Percentiles rank a stretch among this genome's conserved stretches.
phyloP scores from a whole-genome alignment of 2,888 invertebrate genomes.

The Rhingia campestris region DNA sequence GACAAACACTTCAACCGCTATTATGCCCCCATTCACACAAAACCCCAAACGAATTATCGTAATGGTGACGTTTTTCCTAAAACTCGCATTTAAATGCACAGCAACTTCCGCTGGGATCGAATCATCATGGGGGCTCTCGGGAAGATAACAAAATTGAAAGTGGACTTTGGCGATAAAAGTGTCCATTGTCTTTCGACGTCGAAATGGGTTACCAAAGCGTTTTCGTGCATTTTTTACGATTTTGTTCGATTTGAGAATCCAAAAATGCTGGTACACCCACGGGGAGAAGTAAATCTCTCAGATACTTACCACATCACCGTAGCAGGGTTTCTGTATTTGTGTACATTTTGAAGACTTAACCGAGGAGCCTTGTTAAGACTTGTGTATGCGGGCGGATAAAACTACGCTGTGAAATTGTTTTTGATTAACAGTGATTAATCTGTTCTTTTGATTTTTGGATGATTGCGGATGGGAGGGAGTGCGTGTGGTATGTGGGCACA shows the following conservation, averaged over 20 bases:
- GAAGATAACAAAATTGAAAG: conserved; percentile 48
- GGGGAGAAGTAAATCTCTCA: conserved; percentile 20
- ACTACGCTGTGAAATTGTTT: conserved; percentile 46
- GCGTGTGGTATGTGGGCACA: conserved; percentile 44
- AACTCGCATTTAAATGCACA: conserved; percentile 45
- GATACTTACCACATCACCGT: conserved; percentile 2
- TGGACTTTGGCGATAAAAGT: conserved; percentile 44
- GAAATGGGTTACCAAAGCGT: conserved; percentile 16
- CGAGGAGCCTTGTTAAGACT: conserved; percentile 38
- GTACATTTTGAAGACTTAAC: conserved; percentile 37
- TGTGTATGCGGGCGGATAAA: conserved; percentile 47
- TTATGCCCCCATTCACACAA: conserved; percentile 28
- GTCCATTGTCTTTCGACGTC: conserved; percentile 33
- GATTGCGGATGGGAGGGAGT: conserved; percentile 10
- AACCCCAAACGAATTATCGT: conserved; percentile 33
- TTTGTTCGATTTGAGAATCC: conserved; percentile 23
- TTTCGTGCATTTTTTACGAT: conserved; percentile 54
- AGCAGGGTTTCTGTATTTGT: conserved; percentile 14
- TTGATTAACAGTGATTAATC: conserved; percentile 61
- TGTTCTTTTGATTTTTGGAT: conserved; percentile 36
- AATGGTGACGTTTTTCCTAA: conserved; percentile 33
- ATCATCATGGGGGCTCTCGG: conserved; percentile 32
- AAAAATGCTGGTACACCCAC: conserved; percentile 70
- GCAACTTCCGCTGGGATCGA: conserved; percentile 39
- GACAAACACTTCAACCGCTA: conserved; percentile 33